Evolutionary conservation across 2,113 vertebrate genomes (phyloP).

Genomic region (Felis catus): DNA sequence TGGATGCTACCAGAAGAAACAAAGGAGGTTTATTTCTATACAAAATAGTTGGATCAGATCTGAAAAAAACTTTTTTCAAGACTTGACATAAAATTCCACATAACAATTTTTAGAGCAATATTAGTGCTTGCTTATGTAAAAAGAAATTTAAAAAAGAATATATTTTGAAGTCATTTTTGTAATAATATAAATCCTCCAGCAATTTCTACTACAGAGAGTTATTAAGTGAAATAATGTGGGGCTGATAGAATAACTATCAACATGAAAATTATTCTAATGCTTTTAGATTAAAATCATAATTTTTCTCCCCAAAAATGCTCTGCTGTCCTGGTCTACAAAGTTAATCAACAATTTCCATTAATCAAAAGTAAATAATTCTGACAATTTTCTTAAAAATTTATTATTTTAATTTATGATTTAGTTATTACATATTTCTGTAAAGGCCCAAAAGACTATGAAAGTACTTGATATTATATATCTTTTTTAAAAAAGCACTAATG

Average conservation of each 20-base stretch:
- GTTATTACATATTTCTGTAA: neutral
- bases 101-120: slow-evolving; percentile 57
- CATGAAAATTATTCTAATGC: slow-evolving; percentile 6
- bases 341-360: slow-evolving; percentile 38
- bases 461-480: slow-evolving; percentile 12
- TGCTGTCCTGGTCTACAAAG: neutral
- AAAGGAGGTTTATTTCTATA: slow-evolving; percentile 76
- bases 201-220: slow-evolving; percentile 53
- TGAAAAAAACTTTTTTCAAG: slow-evolving; percentile 47
- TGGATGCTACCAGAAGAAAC: slow-evolving; percentile 76
- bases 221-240: slow-evolving; percentile 15
- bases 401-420: slow-evolving; percentile 24
- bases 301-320: neutral
- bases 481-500: neutral
- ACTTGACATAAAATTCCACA: slow-evolving; percentile 59
- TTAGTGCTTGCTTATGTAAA: neutral
- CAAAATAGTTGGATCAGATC: slow-evolving; percentile 63
- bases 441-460: neutral
- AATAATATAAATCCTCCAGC: slow-evolving; percentile 49
- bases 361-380: slow-evolving; percentile 56
- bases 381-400: slow-evolving; percentile 35
- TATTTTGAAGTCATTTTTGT: slow-evolving; percentile 13
- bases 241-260: slow-evolving; percentile 46
- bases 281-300: slow-evolving; percentile 53
- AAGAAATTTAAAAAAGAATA: slow-evolving; percentile 2